phyloP scores from a whole-genome alignment of 2,888 invertebrate genomes.

The Pachydiplax longipennis region DNA sequence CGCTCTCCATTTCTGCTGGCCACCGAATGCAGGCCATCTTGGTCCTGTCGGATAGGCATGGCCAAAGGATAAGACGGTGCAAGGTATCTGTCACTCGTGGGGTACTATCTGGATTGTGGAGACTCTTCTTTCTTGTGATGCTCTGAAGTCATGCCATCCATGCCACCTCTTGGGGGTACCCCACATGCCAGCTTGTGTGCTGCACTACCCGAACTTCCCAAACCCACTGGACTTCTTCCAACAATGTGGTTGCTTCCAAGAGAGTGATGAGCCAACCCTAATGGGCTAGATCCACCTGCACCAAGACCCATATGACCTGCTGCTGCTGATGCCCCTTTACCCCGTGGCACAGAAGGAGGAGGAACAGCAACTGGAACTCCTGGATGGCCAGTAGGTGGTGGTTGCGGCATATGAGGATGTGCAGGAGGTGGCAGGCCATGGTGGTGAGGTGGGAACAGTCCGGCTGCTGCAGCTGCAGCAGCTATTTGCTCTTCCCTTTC shows the following conservation, averaged over 20 bases:
- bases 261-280: constrained; percentile 16
- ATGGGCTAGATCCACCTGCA: neutral
- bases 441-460: constrained; percentile 6
- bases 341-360: neutral
- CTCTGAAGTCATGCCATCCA: constrained; percentile 15
- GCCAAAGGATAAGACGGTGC: constrained; percentile 19
- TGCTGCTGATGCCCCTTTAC: neutral
- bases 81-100: constrained; percentile 12
- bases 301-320: constrained; percentile 1
- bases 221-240: constrained; percentile 23
- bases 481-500: constrained; percentile 45
- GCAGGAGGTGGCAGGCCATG: constrained; percentile 7
- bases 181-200: constrained; percentile 25
- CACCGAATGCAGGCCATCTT: neutral
- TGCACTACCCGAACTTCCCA: neutral
- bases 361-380: neutral
- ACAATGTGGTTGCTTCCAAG: constrained; percentile 26
- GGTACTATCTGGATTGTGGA: constrained; percentile 45
- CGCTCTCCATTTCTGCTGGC: constrained; percentile 7
- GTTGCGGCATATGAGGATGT: neutral
- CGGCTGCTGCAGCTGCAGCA: constrained; percentile 4
- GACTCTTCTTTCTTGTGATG: constrained; percentile 46
- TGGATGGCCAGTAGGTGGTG: neutral
- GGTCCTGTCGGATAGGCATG: constrained; percentile 16
- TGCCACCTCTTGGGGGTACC: constrained; percentile 21